A percentile compares a stretch with the other conserved stretches of the same genome.
phyloP scores from a whole-genome alignment of 2,888 invertebrate species.

The Ischnus inquisitorius region DNA sequence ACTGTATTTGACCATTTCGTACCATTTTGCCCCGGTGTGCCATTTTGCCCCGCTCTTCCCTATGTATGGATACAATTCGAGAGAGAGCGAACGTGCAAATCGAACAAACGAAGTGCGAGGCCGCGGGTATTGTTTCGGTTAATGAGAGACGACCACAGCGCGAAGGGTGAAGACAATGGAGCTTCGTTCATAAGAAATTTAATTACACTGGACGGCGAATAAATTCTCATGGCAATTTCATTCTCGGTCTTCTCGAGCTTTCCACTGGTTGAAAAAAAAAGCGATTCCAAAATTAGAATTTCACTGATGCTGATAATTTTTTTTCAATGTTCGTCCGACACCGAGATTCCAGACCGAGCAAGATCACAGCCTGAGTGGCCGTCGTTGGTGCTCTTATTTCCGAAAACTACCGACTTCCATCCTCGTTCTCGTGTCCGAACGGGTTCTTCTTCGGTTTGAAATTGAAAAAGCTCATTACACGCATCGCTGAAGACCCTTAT shows the following conservation, averaged over 20 bases:
- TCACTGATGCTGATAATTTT: too few species aligned
- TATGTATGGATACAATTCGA: background rate
- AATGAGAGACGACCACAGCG: slow-evolving; percentile 47
- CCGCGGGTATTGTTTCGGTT: slow-evolving; percentile 61
- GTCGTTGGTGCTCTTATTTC: background rate
- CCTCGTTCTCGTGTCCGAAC: slow-evolving; percentile 19
- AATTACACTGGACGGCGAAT: slow-evolving; percentile 52
- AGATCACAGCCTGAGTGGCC: too few species aligned
- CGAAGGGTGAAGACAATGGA: slow-evolving; percentile 46
- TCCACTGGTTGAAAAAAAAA: too few species aligned
- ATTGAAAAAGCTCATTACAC: slow-evolving; percentile 61
- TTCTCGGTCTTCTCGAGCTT: too few species aligned
- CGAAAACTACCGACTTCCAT: background rate
- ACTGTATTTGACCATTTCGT: too few species aligned
- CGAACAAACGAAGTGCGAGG: background rate
- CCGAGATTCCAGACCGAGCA: too few species aligned
- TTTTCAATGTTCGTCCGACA: too few species aligned
- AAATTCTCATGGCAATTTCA: background rate
- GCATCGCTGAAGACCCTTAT: slow-evolving; percentile 43
- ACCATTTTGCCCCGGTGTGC: too few species aligned
- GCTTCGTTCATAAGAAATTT: slow-evolving; percentile 52
- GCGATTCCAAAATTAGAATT: too few species aligned
- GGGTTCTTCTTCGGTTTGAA: background rate
- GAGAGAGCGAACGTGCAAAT: slow-evolving; percentile 20
- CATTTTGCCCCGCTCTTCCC: too few species aligned